phyloP scores from a whole-genome alignment of 2,888 invertebrate species.

The Catocala nupta region DNA sequence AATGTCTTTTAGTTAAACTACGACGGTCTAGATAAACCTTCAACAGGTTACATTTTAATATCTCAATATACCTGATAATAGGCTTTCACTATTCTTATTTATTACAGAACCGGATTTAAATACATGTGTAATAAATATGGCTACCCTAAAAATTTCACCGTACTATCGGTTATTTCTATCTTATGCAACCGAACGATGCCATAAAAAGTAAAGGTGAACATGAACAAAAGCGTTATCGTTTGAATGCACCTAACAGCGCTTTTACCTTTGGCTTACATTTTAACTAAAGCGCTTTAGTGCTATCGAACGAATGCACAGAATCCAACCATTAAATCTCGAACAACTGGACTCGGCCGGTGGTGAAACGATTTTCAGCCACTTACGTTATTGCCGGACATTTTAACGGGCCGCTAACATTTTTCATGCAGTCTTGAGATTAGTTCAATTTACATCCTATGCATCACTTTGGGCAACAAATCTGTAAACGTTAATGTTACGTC shows the following conservation, averaged over 20 bases:
- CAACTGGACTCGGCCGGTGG: conserved; percentile 57
- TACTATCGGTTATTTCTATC: neutral
- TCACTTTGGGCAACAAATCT: conserved; percentile 18
- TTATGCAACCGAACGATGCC: conserved; percentile 14
- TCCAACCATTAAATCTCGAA: conserved; percentile 62
- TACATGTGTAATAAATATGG: neutral
- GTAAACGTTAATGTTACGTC: neutral
- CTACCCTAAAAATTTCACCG: neutral
- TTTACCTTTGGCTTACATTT: conserved; percentile 56
- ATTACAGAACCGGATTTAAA: no score
- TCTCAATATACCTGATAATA: no score
- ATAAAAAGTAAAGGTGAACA: conserved; percentile 44
- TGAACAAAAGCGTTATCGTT: conserved; percentile 54
- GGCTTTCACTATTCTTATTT: no score
- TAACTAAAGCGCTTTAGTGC: conserved; percentile 52
- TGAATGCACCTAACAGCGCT: conserved; percentile 54
- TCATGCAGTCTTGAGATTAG: conserved; percentile 57
- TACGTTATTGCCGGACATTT: conserved; percentile 58
- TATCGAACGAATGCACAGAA: conserved; percentile 54
- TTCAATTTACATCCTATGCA: conserved; percentile 38
- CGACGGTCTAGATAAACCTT: no score
- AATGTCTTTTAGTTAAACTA: no score
- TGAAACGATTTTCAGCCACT: conserved; percentile 69
- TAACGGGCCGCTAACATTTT: conserved; percentile 61
- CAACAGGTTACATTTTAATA: neutral